A percentile compares a stretch with the other conserved stretches of the same genome.
Evolutionary conservation across 1,140 invertebrate genomes (phyloP).

Genomic region (Mamestra configurata): DNA sequence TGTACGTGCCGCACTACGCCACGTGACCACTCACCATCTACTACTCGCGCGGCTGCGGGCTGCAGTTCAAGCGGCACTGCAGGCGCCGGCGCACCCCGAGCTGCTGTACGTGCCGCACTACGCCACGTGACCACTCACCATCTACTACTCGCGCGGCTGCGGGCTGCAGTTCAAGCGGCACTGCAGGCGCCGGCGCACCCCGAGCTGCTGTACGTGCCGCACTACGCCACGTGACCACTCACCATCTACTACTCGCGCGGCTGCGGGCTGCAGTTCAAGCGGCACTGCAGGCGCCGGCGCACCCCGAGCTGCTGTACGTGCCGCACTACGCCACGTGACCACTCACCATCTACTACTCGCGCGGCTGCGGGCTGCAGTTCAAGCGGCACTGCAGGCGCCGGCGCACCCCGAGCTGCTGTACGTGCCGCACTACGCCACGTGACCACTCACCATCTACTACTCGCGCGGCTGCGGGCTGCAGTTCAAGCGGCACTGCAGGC

Average conservation of each 20-base stretch:
- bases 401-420: constrained; percentile 56
- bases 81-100: constrained; percentile 83
- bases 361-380: constrained; percentile 98
- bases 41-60: constrained; percentile 97
- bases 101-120: constrained; percentile 49
- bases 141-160: constrained; percentile 95
- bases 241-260: constrained; percentile 92
- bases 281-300: constrained; percentile 91
- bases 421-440: constrained; percentile 36
- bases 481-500: constrained; percentile 96
- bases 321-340: constrained; percentile 27
- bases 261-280: constrained; percentile 98
- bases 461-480: constrained; percentile 98
- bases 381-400: constrained; percentile 94
- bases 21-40: background rate
- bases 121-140: background rate
- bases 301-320: constrained; percentile 54
- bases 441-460: background rate
- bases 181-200: constrained; percentile 90
- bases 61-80: constrained; percentile 97
- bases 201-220: constrained; percentile 46
- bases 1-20: constrained; percentile 47
- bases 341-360: constrained; percentile 87
- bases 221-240: constrained; percentile 19
- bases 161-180: constrained; percentile 97